Evolutionary conservation across 2,888 invertebrate genomes (phyloP).

Genomic region (Drosophila pegasa): DNA sequence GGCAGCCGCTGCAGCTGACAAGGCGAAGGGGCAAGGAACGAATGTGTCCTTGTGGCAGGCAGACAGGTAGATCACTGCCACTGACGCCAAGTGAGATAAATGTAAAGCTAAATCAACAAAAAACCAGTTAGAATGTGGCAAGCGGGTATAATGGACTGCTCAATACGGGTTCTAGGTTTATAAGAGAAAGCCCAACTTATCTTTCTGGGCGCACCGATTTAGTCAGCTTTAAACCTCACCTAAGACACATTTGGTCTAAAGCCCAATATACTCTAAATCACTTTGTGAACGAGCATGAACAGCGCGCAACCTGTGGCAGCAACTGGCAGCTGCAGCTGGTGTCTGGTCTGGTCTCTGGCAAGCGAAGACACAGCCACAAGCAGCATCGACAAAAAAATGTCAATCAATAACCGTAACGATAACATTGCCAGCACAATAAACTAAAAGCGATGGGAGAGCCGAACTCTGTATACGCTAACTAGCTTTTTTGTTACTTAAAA

Average conservation of each 20-base stretch:
- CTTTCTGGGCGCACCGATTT: too few species aligned
- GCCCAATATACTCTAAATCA: background rate
- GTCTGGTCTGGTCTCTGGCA: constrained; percentile 38
- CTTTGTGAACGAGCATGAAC: too few species aligned
- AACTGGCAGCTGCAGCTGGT: constrained; percentile 60
- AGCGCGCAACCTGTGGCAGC: constrained; percentile 52
- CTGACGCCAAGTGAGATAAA: constrained; percentile 56
- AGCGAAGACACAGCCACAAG: constrained; percentile 42
- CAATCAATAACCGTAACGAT: constrained; percentile 78
- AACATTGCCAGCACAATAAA: constrained; percentile 65
- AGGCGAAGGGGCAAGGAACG: constrained; percentile 19
- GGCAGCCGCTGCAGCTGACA: constrained; percentile 47
- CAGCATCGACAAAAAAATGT: constrained; percentile 46
- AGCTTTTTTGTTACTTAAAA: too few species aligned
- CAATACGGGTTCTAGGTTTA: background rate
- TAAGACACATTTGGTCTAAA: too few species aligned
- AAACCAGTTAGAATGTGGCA: background rate
- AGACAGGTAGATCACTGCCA: constrained; percentile 41
- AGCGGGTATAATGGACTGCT: background rate
- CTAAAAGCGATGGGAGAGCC: background rate
- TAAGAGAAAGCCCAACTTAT: constrained; percentile 5
- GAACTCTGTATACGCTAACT: constrained; percentile 30
- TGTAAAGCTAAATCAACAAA: constrained; percentile 29
- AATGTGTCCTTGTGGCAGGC: constrained; percentile 4
- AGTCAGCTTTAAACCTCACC: too few species aligned